phyloP scores from a whole-genome alignment of 1,140 invertebrate species.

The Polypedilum pembai region DNA sequence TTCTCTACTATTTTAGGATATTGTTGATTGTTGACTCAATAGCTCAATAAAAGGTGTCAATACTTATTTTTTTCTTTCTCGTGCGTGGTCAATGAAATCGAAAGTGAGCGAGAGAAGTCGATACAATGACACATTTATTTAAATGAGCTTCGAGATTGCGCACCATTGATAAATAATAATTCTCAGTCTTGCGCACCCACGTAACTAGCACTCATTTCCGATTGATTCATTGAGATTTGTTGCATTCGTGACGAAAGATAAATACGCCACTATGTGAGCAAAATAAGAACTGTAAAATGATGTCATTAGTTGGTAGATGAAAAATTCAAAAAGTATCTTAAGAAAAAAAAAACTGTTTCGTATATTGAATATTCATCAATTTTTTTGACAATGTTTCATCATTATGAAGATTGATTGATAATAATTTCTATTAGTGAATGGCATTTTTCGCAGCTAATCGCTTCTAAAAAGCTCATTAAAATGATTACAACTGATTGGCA shows the following conservation, averaged over 20 bases:
- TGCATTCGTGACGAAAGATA: neutral
- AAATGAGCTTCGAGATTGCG: neutral
- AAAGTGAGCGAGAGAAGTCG: slow-evolving; percentile 23
- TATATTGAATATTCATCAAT: no score
- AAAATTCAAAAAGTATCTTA: no score
- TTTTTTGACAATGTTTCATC: no score
- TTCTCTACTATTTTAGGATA: neutral
- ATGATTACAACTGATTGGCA: neutral
- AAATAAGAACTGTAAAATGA: neutral
- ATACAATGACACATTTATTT: slow-evolving; percentile 10
- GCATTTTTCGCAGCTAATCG: neutral
- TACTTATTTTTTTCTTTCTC: neutral
- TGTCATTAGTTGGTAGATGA: neutral
- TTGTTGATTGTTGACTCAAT: neutral
- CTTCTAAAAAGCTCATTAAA: neutral
- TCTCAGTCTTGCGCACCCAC: neutral
- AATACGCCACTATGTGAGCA: neutral
- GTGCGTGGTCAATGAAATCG: slow-evolving; percentile 17
- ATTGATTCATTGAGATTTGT: neutral
- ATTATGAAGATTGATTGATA: no score
- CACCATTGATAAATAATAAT: neutral
- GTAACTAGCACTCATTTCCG: neutral
- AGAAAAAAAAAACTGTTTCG: no score
- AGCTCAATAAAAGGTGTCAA: slow-evolving; percentile 3
- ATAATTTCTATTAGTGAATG: no score